Conservation (phyloP, 2,797 vertebrate genomes). For the Pantherophis alleghaniensis region DNA sequence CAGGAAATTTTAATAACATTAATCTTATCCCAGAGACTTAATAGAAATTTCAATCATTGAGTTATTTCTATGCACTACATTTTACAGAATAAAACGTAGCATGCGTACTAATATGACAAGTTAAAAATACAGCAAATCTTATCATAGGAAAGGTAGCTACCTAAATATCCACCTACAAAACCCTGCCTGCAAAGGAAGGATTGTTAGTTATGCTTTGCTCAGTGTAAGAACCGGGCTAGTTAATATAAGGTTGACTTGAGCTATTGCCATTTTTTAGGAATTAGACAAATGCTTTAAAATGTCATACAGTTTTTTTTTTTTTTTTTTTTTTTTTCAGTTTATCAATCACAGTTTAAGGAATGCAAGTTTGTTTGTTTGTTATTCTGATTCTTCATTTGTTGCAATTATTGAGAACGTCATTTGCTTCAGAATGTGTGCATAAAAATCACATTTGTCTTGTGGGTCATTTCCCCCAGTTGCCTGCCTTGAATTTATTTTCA, state of each 20-base stretch:
- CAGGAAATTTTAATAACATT: background rate
- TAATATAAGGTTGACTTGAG: background rate
- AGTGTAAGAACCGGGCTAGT: background rate
- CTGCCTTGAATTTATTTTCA: background rate
- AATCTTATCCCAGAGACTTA: no score
- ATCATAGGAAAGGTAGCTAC: background rate
- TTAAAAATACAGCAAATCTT: background rate
- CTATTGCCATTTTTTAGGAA: background rate
- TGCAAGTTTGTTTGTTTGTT: background rate
- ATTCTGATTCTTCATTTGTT: background rate
- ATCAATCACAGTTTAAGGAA: background rate
- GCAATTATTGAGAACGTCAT: background rate
- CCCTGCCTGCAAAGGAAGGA: background rate
- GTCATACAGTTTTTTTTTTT: no score
- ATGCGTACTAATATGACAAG: background rate
- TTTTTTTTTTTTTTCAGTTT: background rate
- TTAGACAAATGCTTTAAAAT: background rate
- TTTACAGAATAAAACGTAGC: background rate
- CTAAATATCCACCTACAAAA: background rate
- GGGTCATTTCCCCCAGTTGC: background rate
- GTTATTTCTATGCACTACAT: background rate
- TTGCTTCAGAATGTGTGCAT: background rate
- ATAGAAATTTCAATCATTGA: no score
- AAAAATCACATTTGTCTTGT: background rate
- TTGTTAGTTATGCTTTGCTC: background rate